Evolutionary conservation across 2,888 invertebrate genomes (phyloP), one percentile per base, ranked within the genome.

Genomic region (Tuta absoluta): DNA sequence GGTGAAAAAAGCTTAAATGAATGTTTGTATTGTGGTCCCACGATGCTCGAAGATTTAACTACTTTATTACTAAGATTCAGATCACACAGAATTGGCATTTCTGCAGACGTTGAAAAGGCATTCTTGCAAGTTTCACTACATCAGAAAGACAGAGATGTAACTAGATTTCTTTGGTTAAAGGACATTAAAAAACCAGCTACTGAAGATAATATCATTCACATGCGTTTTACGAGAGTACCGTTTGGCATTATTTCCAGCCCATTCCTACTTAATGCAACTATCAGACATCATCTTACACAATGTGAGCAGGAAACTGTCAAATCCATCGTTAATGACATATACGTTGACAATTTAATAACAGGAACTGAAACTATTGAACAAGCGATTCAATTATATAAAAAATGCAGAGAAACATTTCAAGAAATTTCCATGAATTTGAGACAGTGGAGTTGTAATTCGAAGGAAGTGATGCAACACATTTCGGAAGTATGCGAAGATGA

Each of bases 381-480:
- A 53, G 53, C 53, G 5, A 53, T 23, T 12, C 17, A 5, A 23
- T 12, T 53, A 7, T 23, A 53, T 53, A 1, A 53, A 21, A 12
- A 23, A 3, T 53, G 21, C 4, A 53, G 19, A 19, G 19, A 14
- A 53, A 7, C 11, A 53, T 53, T 53, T 23, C 24, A 21, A 3
- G 23, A 53, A 4, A 24, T 53, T 1, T 53, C 53, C 14, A 53
- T 53, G 53, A 53, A 53, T 23, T 14, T 53, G 14, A 53, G 23
- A 24, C 11, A 53, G 23, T 53, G 53, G 53, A 23, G 23, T 5
- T 23, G 11, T 1, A 53, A 23, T 23, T 53, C 53, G 1, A 24
- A 3, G 23, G 21, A 19, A 23, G 7, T 53, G 1, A 24, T 23
- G 5, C 4, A 23, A 53, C 17, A 11, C 21, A 53, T 53, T 23